Conservation (phyloP, 2,888 invertebrate genomes). For the Eupithecia abbreviata region DNA sequence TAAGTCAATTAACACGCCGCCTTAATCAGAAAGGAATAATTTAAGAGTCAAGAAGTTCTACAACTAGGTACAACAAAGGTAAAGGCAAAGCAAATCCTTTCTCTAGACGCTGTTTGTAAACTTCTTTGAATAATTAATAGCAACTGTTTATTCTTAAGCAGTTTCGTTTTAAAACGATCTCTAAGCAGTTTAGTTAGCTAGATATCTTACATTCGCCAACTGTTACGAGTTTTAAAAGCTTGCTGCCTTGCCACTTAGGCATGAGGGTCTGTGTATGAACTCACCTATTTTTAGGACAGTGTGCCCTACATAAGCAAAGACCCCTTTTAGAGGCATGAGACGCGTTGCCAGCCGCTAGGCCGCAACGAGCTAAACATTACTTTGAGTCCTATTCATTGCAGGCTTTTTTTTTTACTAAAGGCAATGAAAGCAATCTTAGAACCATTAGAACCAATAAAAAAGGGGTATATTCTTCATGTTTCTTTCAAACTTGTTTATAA, state of each 20-base stretch:
- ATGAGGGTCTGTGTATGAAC: slow-evolving; percentile 7
- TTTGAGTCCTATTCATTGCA: neutral
- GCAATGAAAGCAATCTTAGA: neutral
- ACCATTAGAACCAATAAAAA: neutral
- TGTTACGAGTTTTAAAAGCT: neutral
- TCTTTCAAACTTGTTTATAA: too few relatives aligned
- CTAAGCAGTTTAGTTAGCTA: too few relatives aligned
- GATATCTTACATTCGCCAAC: neutral
- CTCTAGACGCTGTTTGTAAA: neutral
- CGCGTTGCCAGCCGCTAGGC: neutral
- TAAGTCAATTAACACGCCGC: slow-evolving; percentile 24
- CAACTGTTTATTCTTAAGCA: neutral
- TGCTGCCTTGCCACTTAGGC: neutral
- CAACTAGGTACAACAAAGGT: neutral
- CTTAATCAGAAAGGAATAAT: neutral
- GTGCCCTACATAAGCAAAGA: slow-evolving; percentile 25
- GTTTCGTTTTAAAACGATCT: neutral
- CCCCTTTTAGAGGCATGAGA: slow-evolving; percentile 8
- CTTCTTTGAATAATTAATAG: neutral
- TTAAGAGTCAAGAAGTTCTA: neutral
- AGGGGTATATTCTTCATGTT: too few relatives aligned
- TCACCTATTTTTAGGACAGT: slow-evolving; percentile 24
- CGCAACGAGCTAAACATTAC: neutral
- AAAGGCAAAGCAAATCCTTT: neutral
- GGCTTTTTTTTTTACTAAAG: neutral